These are phyloP conservation scores for Glyptemys insculpta DNA, from an alignment of 2,797 vertebrate genomes.

Conservation along the genomic window DNA sequence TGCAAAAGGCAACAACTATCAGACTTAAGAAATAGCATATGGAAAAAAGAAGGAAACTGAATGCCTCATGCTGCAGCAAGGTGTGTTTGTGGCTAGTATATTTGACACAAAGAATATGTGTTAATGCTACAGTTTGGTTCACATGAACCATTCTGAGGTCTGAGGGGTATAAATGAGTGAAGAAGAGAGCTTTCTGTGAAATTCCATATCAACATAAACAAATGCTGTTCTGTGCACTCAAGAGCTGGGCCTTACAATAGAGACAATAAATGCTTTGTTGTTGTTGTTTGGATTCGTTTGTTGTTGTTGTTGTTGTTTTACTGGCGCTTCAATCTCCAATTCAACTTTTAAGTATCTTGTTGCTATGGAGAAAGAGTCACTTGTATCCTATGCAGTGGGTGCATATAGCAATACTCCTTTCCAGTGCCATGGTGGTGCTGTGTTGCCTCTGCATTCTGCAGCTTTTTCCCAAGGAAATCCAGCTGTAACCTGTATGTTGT, in stretches of 20 bases:
- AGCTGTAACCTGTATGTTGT: constrained; percentile 33
- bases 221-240: constrained; percentile 39
- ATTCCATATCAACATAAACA: constrained; percentile 43
- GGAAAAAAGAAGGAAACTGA: background rate
- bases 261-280: constrained; percentile 59
- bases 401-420: constrained; percentile 49
- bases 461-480: constrained; percentile 24
- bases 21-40: background rate
- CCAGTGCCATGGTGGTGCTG: constrained; percentile 15
- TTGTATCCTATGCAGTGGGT: constrained; percentile 69
- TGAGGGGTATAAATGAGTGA: background rate
- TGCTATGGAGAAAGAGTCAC: constrained; percentile 77
- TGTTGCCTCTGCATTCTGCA: constrained; percentile 49
- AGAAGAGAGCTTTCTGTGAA: constrained; percentile 21
- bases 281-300: background rate
- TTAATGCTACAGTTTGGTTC: background rate
- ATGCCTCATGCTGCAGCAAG: background rate
- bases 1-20: background rate
- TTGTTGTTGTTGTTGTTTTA: constrained; percentile 46
- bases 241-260: constrained; percentile 67
- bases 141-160: background rate
- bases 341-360: constrained; percentile 73
- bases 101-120: background rate
- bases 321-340: constrained; percentile 59
- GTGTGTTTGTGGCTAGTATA: background rate